Base-by-base conservation (phyloP, 2,797 vertebrate species). In the Podargus strigoides region DNA sequence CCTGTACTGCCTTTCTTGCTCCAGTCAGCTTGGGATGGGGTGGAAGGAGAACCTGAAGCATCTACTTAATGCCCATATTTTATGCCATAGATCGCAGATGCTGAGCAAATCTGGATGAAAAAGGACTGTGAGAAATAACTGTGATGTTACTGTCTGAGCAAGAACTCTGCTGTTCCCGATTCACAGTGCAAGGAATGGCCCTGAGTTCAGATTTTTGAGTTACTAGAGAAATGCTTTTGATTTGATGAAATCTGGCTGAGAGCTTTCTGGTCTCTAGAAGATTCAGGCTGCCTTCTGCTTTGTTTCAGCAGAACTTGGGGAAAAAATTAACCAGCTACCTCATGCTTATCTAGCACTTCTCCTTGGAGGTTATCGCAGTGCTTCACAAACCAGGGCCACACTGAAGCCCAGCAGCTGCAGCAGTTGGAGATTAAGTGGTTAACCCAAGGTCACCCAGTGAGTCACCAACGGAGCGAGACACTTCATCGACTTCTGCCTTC, bases 381-480 rank as follows among this genome's bases (percentile, higher is more conserved):
- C 67, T 67, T 53, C 58, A 22, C 70, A 66, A 56, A 55, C n/a
- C 87, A 62, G 75, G 72, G 55, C 32, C 47, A 7, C 0, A 22
- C 8, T 8, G 20, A 36, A 75, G 50, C 64, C 55, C 72, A 30
- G 12, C 3, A 63, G 66, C 60, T 46, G 70, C 68, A 20, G 59
- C 50, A 41, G 74, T 3, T 34, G 69, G 36, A 91, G 80, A 42
- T 68, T 49, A 64, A 42, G 75, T 3, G 18, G 66, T 76, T 46
- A 53, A 53, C 28, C 23, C 94, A 96, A 96, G 95, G 95, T 94
- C 93, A 91, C 49, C 9, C n/a, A 42, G 12, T 14, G 56, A 83
- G 52, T 34, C 86, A 82, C 41, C 1, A 0, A 21, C 4, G 0
- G 22, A 75, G 42, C 16, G 52, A 60, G 44, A 20, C 34, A 17